phyloP scores from a whole-genome alignment of 2,113 vertebrate genomes.

The Malurus cyaneus region DNA sequence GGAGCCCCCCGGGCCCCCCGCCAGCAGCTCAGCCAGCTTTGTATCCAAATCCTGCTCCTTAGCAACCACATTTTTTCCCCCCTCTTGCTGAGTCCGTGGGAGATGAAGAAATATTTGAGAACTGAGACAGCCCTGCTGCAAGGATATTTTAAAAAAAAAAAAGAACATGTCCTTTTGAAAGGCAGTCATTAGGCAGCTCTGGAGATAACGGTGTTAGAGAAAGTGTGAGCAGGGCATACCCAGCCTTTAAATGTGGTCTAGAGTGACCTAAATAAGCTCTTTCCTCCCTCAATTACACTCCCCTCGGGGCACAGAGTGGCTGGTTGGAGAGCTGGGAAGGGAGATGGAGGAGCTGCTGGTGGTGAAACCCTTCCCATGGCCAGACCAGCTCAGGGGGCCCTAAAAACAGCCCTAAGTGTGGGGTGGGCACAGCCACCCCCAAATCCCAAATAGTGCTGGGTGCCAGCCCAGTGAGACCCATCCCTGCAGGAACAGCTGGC shows the following conservation, averaged over 20 bases:
- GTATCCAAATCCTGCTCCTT: conserved; percentile 60
- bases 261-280: conserved; percentile 26
- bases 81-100: conserved; percentile 10
- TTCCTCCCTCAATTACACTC: not conserved
- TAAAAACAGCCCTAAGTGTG: not conserved
- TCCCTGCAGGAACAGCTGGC: not conserved
- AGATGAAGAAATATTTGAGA: conserved; percentile 52
- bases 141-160: not conserved
- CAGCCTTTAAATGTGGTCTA: not conserved
- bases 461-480: not conserved
- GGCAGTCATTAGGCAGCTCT: not conserved
- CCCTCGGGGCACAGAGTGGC: not conserved
- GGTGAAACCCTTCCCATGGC: not conserved
- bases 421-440: not conserved
- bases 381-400: not conserved
- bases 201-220: not conserved
- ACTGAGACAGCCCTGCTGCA: not conserved
- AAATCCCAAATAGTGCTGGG: not conserved
- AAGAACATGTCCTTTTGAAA: not conserved
- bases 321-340: not conserved
- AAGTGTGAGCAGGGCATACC: not conserved
- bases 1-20: conserved; percentile 6
- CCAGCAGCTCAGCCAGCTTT: conserved; percentile 25
- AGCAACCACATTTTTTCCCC: conserved; percentile 45
- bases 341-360: not conserved